These are phyloP conservation scores for Actinia tenebrosa DNA, from an alignment of 64 coral and sea anemone species.

Conservation along the genomic window DNA sequence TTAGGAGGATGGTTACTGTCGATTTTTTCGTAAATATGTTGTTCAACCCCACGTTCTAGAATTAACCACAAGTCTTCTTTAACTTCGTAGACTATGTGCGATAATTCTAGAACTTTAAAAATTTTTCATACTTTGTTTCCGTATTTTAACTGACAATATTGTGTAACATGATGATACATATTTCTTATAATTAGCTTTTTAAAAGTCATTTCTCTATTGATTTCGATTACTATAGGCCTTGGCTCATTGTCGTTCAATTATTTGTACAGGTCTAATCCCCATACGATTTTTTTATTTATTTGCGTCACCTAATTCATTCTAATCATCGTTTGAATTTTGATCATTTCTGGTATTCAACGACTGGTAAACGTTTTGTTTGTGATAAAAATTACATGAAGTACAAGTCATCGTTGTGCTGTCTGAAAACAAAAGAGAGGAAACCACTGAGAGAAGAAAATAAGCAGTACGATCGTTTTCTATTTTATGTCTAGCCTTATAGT, in stretches of 20 bases:
- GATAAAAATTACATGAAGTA: not conserved
- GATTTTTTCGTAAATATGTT: too few relatives aligned
- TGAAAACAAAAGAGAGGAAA: not conserved
- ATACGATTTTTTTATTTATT: not conserved
- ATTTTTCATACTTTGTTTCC: not conserved
- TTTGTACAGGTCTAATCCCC: not conserved
- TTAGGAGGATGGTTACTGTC: not conserved
- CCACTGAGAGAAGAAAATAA: not conserved
- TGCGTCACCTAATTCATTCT: not conserved
- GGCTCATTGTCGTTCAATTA: not conserved
- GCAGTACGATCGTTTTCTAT: not conserved
- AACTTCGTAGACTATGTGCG: not conserved
- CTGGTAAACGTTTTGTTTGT: not conserved
- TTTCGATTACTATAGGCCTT: not conserved
- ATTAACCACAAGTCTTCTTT: not conserved
- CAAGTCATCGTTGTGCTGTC: not conserved
- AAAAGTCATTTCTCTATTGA: too few relatives aligned
- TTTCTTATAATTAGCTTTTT: not conserved
- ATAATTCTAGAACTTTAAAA: not conserved
- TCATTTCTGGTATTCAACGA: constrained; percentile 1
- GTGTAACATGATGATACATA: not conserved
- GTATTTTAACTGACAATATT: not conserved
- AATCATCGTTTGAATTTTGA: not conserved
- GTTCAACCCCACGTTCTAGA: not conserved
- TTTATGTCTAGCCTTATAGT: not conserved